phyloP scores from a whole-genome alignment of 2,113 vertebrate species.

The Larimichthys polyactis region DNA sequence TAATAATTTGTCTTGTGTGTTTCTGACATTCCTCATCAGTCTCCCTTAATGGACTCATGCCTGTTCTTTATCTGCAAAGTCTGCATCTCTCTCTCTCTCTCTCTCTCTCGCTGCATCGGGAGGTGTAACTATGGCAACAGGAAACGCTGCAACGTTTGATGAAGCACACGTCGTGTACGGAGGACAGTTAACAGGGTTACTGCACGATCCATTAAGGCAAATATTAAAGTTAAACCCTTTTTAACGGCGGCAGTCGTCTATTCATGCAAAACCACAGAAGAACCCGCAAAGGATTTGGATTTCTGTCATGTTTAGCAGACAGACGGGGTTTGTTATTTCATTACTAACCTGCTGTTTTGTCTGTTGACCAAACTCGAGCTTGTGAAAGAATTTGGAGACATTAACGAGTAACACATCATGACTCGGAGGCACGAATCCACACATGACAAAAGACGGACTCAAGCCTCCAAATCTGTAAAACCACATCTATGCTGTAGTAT shows the following conservation, averaged over 20 bases:
- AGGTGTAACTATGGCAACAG: conserved; percentile 50
- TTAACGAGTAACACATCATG: not conserved
- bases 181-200: not conserved
- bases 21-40: not conserved
- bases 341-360: not conserved
- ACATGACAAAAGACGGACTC: not conserved
- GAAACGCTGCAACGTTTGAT: conserved; percentile 29
- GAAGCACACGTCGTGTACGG: not conserved
- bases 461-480: not conserved
- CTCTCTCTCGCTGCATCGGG: conserved; percentile 14
- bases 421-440: not conserved
- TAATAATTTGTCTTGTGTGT: not conserved
- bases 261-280: not conserved
- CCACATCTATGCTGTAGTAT: not conserved
- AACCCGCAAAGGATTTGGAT: not conserved
- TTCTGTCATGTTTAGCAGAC: not conserved
- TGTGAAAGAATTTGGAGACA: not conserved
- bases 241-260: not conserved
- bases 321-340: not conserved
- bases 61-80: conserved; percentile 22
- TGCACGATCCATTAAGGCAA: not conserved
- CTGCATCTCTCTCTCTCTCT: not conserved
- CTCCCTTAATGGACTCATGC: not conserved
- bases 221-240: conserved; percentile 9
- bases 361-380: not conserved